A percentile compares a stretch with the other conserved stretches of the same genome.
phyloP scores from a whole-genome alignment of 1,140 invertebrate species.

The Drosophila lacteicornis region DNA sequence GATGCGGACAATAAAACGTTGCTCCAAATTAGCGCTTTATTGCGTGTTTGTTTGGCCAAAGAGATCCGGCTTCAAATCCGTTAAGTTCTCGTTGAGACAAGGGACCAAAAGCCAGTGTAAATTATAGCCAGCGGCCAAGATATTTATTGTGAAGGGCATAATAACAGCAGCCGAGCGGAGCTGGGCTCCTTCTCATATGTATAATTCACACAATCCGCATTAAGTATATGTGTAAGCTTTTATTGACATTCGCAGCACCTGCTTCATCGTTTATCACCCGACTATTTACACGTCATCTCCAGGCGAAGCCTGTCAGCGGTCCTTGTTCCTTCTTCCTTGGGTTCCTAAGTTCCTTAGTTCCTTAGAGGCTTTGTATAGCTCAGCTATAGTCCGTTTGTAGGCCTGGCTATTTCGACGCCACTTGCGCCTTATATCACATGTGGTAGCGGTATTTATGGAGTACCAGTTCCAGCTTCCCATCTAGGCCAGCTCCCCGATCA shows the following conservation, averaged over 20 bases:
- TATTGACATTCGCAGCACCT: constrained; percentile 65
- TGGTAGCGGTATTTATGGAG: constrained; percentile 54
- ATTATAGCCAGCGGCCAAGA: constrained; percentile 33
- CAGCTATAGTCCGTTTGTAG: constrained; percentile 56
- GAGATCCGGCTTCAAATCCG: constrained; percentile 23
- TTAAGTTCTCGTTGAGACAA: constrained; percentile 71
- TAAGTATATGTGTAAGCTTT: constrained; percentile 54
- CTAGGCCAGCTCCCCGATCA: constrained; percentile 51
- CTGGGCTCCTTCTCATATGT: constrained; percentile 5
- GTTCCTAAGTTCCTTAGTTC: constrained; percentile 29
- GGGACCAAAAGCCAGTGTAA: constrained; percentile 11
- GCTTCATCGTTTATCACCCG: constrained; percentile 67
- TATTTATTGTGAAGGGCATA: constrained; percentile 44
- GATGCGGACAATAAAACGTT: constrained; percentile 70
- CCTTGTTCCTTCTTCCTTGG: constrained; percentile 9
- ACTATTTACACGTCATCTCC: constrained; percentile 65
- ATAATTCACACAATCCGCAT: constrained; percentile 53
- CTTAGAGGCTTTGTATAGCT: constrained; percentile 71
- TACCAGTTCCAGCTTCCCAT: constrained; percentile 56
- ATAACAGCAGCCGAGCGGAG: constrained; percentile 17
- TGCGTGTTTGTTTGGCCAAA: constrained; percentile 75
- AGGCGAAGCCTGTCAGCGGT: neutral
- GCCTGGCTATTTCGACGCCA: constrained; percentile 76
- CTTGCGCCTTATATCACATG: constrained; percentile 76
- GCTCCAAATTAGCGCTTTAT: constrained; percentile 79